A percentile compares a stretch with the other conserved stretches of the same genome.
phyloP scores from a whole-genome alignment of 2,113 vertebrate species.

The Falcunculus frontatus region DNA sequence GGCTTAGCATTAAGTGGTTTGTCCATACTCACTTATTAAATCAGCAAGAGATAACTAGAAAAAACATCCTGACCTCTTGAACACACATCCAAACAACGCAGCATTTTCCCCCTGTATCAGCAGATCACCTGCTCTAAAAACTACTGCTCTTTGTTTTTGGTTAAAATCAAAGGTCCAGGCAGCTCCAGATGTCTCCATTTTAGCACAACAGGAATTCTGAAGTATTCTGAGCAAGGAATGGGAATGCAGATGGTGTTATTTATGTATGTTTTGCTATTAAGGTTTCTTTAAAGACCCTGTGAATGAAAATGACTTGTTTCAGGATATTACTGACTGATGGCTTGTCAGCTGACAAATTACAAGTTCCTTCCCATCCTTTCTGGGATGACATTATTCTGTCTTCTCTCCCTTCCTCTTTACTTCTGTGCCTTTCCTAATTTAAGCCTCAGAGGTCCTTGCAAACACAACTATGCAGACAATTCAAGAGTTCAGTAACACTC shows the following conservation, averaged over 20 bases:
- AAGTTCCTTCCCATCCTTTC: neutral
- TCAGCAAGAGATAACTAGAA: neutral
- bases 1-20: neutral
- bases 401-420: neutral
- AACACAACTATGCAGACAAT: neutral
- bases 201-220: neutral
- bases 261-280: neutral
- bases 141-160: neutral
- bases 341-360: neutral
- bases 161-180: neutral
- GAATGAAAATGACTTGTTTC: neutral
- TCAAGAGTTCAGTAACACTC: neutral
- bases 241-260: neutral
- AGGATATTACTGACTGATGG: neutral
- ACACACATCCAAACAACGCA: neutral
- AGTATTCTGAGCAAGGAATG: neutral
- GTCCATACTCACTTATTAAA: conserved; percentile 1
- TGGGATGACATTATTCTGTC: neutral
- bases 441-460: neutral
- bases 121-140: neutral
- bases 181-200: neutral
- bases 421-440: neutral
- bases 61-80: neutral
- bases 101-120: neutral
- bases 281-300: neutral